Evolutionary conservation across 2,797 vertebrate genomes (phyloP).

Genomic region (Intellagama lesueurii): DNA sequence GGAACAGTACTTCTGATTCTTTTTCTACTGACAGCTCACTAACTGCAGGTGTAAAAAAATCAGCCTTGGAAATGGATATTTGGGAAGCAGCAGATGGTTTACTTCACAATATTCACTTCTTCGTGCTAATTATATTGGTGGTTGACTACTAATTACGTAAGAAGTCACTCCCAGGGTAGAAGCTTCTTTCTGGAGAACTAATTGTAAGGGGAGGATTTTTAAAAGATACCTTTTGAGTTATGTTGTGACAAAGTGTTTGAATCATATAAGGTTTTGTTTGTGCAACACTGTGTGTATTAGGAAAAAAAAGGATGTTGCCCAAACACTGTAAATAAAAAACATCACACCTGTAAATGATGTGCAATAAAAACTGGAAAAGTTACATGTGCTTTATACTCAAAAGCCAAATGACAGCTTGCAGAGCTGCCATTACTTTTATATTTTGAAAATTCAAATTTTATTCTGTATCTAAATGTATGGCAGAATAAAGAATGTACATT

Average conservation of each 20-base stretch:
- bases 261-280: slow-evolving; percentile 66
- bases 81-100: slow-evolving; percentile 18
- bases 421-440: slow-evolving; percentile 67
- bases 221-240: slow-evolving; percentile 62
- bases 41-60: slow-evolving; percentile 52
- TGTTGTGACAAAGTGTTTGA: slow-evolving; percentile 66
- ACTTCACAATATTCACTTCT: background rate
- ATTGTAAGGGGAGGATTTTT: slow-evolving; percentile 27
- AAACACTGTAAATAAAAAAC: slow-evolving; percentile 68
- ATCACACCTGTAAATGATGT: slow-evolving; percentile 68
- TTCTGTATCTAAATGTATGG: slow-evolving; percentile 63
- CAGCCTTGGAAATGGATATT: background rate
- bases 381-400: slow-evolving; percentile 68
- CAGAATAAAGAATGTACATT: slow-evolving; percentile 73
- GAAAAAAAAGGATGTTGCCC: slow-evolving; percentile 57
- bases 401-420: slow-evolving; percentile 56
- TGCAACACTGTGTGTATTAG: slow-evolving; percentile 66
- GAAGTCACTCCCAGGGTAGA: slow-evolving; percentile 39
- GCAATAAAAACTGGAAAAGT: slow-evolving; percentile 76
- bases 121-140: background rate
- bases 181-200: slow-evolving; percentile 50
- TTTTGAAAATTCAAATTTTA: slow-evolving; percentile 62
- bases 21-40: slow-evolving; percentile 66
- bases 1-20: slow-evolving; percentile 51
- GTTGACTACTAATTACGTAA: background rate